Evolutionary conservation across 1,140 invertebrate species (phyloP), one percentile per base, ranked within the genome.

Genomic region (Antheraea pernyi): DNA sequence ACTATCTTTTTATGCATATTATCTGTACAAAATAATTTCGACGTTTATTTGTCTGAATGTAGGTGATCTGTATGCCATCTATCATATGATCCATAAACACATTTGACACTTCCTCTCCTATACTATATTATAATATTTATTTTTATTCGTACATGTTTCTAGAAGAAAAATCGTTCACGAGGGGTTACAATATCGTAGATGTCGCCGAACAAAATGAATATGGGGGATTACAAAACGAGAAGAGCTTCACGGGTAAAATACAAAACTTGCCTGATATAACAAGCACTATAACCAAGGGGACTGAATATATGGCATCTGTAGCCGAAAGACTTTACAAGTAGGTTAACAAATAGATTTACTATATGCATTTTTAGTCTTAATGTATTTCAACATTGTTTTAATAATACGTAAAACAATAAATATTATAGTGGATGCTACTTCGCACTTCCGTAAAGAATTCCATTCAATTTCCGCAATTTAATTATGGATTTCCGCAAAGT

Each of bases 241-340:
- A 74, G 11, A 59, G 59, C 8, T 39, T 73, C 10, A 60, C 59
- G 11, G 68, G 61, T 7, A 69, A 70, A 42, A 89, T 99, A 3
- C 97, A 98, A 85, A 96, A 97, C 9, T 96, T 99, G 61, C 97
- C 98, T 82, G 98, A 99, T 84, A 97, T 98, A 61, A 97, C 97
- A n/a, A 94, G 97, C 86, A 96, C 95, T 19, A 97, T 99, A 7
- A 98, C 98, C 86, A 97, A 97, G 79, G 95, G 96, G 5, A 96
- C 99, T 67, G 98, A 98, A 46, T 96, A 96, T 80, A 94, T 98
- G 75, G 97, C 97, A 3, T 98, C 97, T 7, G 91, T 98, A 30
- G 95, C 95, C 61, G 98, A 99, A 92, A 95, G 96, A 87, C 93
- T 98, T 42, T 97, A 97, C 92, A 99, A 99, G 97, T 98, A 94